Evolutionary conservation across 2,888 invertebrate species (phyloP), one percentile per base, ranked within the genome.

Genomic region (Troides oblongomaculatus): DNA sequence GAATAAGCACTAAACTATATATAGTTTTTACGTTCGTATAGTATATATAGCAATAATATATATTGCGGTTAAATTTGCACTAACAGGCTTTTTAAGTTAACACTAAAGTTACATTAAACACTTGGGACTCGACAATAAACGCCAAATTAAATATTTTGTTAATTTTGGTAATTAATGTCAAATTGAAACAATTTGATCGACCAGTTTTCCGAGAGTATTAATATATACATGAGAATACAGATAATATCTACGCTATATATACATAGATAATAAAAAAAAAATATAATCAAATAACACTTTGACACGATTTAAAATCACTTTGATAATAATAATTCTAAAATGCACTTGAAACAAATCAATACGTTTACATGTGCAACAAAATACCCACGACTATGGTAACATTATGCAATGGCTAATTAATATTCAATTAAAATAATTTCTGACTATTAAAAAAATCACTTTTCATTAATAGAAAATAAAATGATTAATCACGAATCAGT

Each of bases 381-480:
- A 46, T 25, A 65, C 18, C 25, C 30, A 30, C 59, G 17, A 18
- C 39, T 50, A 60, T 36, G 66, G 60, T 62, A 66, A 66, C 66
- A 62, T 21, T 39, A 60, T 17, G 10, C 53, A 53, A 53, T 39
- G 39, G 10, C 39, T 39, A 30, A 30, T 30, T 30, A 30, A 30
- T 3, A 3, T 8, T 1, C 10, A 39, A 10, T 53, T 53, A 53
- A 53, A 53, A 57, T 21, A 57, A 57, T 57, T 21, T 21, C 14
- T 23, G 57, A 21, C 57, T 4, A 57, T 57, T n/a, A 57, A 56
- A 53, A 39, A 36, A 69, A 64, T 69, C 64, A 69, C 30, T 46
- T 57, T 57, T 18, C 36, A 17, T 58, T 21, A 64, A 50, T 30
- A 50, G 21, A 53, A 60, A 60, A 50, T 50, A 50, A 50, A 50